Base-by-base conservation (phyloP, 2,113 vertebrate genomes). In the Lamprotornis superbus region DNA sequence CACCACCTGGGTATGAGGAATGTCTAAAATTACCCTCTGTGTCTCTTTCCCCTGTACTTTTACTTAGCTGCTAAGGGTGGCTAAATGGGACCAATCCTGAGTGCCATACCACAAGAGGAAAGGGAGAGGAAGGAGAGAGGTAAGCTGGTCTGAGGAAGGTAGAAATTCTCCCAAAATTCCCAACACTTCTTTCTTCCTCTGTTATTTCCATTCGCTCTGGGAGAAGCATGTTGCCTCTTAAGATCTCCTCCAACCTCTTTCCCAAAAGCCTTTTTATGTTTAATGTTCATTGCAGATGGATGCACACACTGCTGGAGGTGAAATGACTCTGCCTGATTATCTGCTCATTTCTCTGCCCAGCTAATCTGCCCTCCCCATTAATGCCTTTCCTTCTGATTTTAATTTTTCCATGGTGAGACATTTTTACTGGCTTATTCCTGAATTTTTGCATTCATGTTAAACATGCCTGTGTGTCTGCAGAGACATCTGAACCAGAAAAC, bases 271-370 rank as follows among this genome's bases (percentile, higher is more conserved):
- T 80, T 63, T 83, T 87, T 83, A 55, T 49, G n/a, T 89, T 88
- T 68, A 86, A 77, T 90, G 63, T 79, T 95, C 37, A 2, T 73
- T 5, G 14, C 3, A 47, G 91, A 59, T 60, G 82, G 82, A 88
- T 93, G 89, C 71, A 77, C 71, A 42, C 55, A 53, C 39, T 76
- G 81, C 95, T 94, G 89, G 89, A 93, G 93, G 93, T 93, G 63
- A 93, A 97, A 91, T 75, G 21, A 89, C 67, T 84, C 89, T 55
- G 70, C 63, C 76, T 94, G 67, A 73, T 87, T 79, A 91, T 83
- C 63, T 93, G 95, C 59, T 95, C 87, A 77, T 89, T 95, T 91
- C 81, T 87, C 89, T 82, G 94, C 87, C 75, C 0, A 0, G 27
- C 50, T 93, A 61, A 91, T 87, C 77, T 61, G 39, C 31, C 52